These are phyloP conservation scores for Rotaria sp. DNA, from an alignment of 2,888 invertebrate genomes.

Conservation along the genomic window DNA sequence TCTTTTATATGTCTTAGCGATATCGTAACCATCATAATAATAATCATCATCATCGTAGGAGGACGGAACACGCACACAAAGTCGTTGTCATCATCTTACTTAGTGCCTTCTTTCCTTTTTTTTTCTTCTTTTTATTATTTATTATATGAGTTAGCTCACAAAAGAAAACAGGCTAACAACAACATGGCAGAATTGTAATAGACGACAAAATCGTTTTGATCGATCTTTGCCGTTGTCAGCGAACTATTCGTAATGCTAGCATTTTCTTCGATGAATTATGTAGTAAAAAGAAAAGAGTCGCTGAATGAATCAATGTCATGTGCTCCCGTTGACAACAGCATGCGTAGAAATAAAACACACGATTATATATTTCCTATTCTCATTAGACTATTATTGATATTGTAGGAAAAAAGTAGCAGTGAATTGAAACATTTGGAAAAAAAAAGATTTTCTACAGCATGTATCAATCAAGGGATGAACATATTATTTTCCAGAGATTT, in stretches of 20 bases:
- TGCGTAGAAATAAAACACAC: background rate
- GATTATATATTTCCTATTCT: background rate
- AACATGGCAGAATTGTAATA: background rate
- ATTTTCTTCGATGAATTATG: background rate
- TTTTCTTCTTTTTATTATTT: background rate
- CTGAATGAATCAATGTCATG: background rate
- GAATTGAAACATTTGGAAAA: background rate
- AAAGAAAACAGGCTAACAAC: background rate
- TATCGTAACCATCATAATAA: background rate
- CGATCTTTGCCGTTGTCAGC: background rate
- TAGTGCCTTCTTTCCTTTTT: background rate
- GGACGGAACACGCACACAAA: background rate
- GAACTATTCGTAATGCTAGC: background rate
- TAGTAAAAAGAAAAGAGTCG: background rate
- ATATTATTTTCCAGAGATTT: background rate
- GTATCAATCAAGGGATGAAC: background rate
- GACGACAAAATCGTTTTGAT: constrained; percentile 7
- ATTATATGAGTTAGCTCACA: background rate
- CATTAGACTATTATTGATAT: background rate
- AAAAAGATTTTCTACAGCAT: background rate
- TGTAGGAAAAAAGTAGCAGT: background rate
- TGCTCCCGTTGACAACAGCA: background rate
- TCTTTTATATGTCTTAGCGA: background rate
- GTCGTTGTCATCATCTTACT: background rate
- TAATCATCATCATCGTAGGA: background rate